Evolutionary conservation across 2,888 invertebrate genomes (phyloP).

Genomic region (Andrena trimmerana): DNA sequence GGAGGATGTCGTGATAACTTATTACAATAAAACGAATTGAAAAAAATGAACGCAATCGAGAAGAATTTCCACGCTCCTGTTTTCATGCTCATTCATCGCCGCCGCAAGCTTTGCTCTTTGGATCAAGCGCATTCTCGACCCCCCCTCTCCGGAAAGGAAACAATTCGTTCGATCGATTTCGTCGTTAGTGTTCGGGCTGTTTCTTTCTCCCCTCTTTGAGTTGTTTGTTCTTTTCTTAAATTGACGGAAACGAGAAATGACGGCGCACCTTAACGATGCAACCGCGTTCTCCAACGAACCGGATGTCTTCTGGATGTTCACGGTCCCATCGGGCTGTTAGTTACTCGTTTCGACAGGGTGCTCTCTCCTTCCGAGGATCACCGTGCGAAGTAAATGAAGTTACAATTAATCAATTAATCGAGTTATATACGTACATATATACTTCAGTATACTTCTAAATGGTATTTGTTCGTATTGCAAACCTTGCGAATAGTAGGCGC

Average conservation of each 20-base stretch:
- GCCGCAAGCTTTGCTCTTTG: conserved; percentile 50
- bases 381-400: conserved; percentile 73
- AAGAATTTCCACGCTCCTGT: conserved; percentile 38
- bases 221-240: conserved; percentile 19
- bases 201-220: not conserved
- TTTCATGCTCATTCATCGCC: not conserved
- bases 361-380: conserved; percentile 40
- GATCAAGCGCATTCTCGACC: conserved; percentile 45
- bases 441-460: conserved; percentile 77
- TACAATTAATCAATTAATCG: conserved; percentile 79
- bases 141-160: not conserved
- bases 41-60: conserved; percentile 7
- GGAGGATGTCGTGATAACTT: conserved; percentile 64
- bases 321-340: conserved; percentile 51
- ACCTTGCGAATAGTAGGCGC: conserved; percentile 75
- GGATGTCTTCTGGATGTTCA: conserved; percentile 40
- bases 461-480: conserved; percentile 76
- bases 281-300: conserved; percentile 49
- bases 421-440: conserved; percentile 69
- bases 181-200: conserved; percentile 36
- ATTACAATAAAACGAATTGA: conserved; percentile 54
- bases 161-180: conserved; percentile 7
- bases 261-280: conserved; percentile 24
- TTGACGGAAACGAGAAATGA: conserved; percentile 7
- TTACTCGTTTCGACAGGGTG: conserved; percentile 50